Percentiles rank a stretch among this genome's conserved stretches.
phyloP scores from a whole-genome alignment of 2,888 invertebrate genomes.

The Ethmia dodecea region DNA sequence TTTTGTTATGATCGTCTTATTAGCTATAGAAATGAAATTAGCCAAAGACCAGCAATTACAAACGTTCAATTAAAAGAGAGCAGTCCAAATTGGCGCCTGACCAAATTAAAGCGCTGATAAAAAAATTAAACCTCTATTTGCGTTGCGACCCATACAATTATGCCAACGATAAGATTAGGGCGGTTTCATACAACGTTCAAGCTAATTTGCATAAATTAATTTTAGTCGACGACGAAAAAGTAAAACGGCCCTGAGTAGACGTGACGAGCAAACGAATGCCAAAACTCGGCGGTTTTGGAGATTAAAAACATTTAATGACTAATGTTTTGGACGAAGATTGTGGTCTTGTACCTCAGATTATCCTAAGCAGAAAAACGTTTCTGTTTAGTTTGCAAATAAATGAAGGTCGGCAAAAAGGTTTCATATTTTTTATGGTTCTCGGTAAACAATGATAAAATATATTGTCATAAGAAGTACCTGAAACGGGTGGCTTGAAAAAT shows the following conservation, averaged over 20 bases:
- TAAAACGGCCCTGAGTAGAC: slow-evolving; percentile 28
- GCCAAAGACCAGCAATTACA: not conserved
- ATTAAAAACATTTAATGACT: slow-evolving; percentile 13
- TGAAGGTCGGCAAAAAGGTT: no score
- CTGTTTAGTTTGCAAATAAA: no score
- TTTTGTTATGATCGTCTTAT: not conserved
- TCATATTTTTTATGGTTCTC: no score
- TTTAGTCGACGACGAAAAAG: slow-evolving; percentile 46
- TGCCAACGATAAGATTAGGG: slow-evolving; percentile 47
- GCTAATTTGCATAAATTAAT: slow-evolving; percentile 60
- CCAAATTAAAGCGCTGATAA: slow-evolving; percentile 10
- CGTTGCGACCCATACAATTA: slow-evolving; percentile 11
- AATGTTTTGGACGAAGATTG: slow-evolving; percentile 6
- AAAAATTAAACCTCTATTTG: slow-evolving; percentile 13
- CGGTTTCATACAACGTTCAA: slow-evolving; percentile 46
- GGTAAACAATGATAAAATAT: no score
- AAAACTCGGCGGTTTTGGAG: slow-evolving; percentile 22
- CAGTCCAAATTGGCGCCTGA: slow-evolving; percentile 3
- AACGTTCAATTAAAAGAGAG: slow-evolving; percentile 3
- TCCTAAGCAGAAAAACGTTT: no score
- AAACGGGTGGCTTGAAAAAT: no score
- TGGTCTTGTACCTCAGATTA: no score
- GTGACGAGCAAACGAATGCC: slow-evolving; percentile 42
- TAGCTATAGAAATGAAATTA: not conserved
- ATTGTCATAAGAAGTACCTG: no score